phyloP scores from a whole-genome alignment of 2,113 vertebrate species.

The Sigmodon hispidus region DNA sequence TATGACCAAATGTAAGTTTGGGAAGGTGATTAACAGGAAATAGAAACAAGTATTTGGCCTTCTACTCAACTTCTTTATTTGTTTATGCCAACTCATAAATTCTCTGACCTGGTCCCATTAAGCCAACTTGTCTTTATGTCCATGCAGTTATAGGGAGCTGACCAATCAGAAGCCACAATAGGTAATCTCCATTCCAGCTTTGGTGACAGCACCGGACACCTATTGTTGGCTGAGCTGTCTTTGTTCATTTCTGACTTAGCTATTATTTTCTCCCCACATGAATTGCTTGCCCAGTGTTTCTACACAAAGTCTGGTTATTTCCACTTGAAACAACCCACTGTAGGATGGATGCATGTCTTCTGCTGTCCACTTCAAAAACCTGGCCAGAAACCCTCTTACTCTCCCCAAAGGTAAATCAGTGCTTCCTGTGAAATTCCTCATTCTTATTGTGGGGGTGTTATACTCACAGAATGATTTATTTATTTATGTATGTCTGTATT shows the following conservation, averaged over 20 bases:
- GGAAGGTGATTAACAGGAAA: constrained; percentile 41
- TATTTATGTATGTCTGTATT: not conserved
- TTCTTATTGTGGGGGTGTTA: constrained; percentile 66
- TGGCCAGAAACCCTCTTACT: constrained; percentile 48
- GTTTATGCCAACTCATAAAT: constrained; percentile 59
- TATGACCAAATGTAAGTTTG: constrained; percentile 24
- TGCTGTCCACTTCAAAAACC: constrained; percentile 56
- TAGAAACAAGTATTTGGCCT: constrained; percentile 57
- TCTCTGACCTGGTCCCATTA: not conserved
- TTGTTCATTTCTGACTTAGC: constrained; percentile 61
- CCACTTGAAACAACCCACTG: constrained; percentile 31
- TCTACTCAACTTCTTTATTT: constrained; percentile 63
- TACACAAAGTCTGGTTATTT: constrained; percentile 58
- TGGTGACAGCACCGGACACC: constrained; percentile 14
- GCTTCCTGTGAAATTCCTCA: constrained; percentile 52
- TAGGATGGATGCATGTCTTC: constrained; percentile 48
- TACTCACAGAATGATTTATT: constrained; percentile 55
- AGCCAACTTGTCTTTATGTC: constrained; percentile 54
- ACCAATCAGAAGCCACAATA: not conserved
- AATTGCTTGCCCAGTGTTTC: constrained; percentile 61
- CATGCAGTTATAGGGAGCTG: not conserved
- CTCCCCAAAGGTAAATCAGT: constrained; percentile 59
- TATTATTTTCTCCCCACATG: constrained; percentile 48
- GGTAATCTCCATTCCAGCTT: constrained; percentile 27
- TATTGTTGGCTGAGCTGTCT: not conserved